Evolutionary conservation across 2,113 vertebrate genomes (phyloP), one percentile per base, ranked within the genome.

Genomic region (Circaetus gallicus): DNA sequence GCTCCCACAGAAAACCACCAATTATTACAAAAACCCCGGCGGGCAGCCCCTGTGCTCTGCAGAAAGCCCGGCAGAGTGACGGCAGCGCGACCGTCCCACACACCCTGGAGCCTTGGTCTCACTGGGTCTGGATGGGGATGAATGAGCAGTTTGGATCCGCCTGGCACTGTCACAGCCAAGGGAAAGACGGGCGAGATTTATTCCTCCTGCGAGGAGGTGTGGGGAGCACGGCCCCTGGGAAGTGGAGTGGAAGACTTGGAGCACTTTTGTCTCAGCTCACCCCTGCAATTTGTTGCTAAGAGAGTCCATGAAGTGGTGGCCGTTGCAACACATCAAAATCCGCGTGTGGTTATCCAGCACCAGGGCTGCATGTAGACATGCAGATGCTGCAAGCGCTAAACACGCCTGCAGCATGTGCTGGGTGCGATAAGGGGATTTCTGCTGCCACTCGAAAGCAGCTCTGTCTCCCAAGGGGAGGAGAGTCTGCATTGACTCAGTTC

Each of bases 281-380:
- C 88, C 93, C 55, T 83, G 92, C 87, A 58, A 7, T 93, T 36
- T 91, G 94, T 94, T 96, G 96, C 96, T 95, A 92, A 78, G 91
- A 84, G 45, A 97, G 94, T 24, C 56, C 94, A 77, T 32, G 73
- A 80, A 84, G 63, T 53, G 88, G 73, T 58, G 84, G 86, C 92
- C 89, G 42, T 21, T 66, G 89, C 94, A 90, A 78, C 82, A 45
- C 93, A 88, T 36, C 86, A 6, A 59, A 77, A 82, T 62, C 66
- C 83, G 66, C 16, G 16, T 0, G 49, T 61, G 90, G 79, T 36
- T 73, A 6, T 78, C 85, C 67, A 91, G 92, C 88, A 40, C 32
- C 77, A 15, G 21, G 47, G 87, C 83, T 83, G 88, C 34, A 24
- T 45, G 86, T 52, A 62, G 78, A 91, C 95, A 90, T 47, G 91